phyloP scores from a whole-genome alignment of 2,797 vertebrate species.

The Numenius phaeopus region DNA sequence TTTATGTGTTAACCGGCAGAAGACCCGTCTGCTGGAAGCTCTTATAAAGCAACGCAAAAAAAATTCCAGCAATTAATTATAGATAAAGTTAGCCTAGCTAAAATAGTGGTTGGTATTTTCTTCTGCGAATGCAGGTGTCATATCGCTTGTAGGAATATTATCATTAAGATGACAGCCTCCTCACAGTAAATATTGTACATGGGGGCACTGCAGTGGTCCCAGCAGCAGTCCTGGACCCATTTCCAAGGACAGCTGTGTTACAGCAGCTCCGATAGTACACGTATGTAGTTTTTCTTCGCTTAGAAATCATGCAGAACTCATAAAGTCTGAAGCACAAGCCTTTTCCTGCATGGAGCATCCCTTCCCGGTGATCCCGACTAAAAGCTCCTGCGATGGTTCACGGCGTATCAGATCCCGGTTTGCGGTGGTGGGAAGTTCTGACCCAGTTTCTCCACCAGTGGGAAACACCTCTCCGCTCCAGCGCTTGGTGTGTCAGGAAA shows the following conservation, averaged over 20 bases:
- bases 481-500: conserved; percentile 1
- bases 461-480: conserved; percentile 25
- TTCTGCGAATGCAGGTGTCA: not conserved
- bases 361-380: not conserved
- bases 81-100: not conserved
- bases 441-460: conserved; percentile 29
- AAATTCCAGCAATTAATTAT: not conserved
- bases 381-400: not conserved
- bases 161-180: not conserved
- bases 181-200: fast-evolving
- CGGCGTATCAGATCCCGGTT: not conserved
- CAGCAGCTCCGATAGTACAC: not conserved
- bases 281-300: not conserved
- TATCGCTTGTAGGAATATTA: not conserved
- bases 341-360: not conserved
- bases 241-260: not conserved
- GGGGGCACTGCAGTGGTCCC: not conserved
- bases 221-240: not conserved
- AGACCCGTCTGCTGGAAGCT: not conserved
- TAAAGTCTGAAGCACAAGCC: not conserved
- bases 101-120: not conserved
- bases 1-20: not conserved
- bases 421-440: conserved; percentile 1
- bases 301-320: not conserved
- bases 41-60: not conserved